These are phyloP conservation scores for Idaea aversata DNA, from an alignment of 2,888 invertebrate genomes.

Conservation along the genomic window DNA sequence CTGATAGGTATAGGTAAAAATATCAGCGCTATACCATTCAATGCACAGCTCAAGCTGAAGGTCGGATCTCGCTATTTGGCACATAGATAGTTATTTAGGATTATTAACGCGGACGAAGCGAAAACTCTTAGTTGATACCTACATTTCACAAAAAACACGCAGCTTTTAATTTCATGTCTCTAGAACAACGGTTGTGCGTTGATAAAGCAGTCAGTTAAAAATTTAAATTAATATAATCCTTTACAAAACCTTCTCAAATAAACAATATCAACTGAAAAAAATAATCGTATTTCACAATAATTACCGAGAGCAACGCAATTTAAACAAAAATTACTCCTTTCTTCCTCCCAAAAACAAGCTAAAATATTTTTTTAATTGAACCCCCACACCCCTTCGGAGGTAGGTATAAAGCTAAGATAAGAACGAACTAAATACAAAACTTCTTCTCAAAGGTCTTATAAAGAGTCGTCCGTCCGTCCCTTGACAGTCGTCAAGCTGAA, in stretches of 20 bases:
- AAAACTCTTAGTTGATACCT: too few species aligned
- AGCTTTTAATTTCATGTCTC: too few species aligned
- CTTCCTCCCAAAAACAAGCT: conserved; percentile 14
- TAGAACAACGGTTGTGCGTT: too few species aligned
- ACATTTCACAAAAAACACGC: too few species aligned
- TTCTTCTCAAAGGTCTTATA: conserved; percentile 61
- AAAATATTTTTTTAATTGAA: conserved; percentile 50
- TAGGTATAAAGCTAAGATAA: conserved; percentile 56
- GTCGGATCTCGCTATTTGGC: too few species aligned
- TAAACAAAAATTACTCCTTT: not conserved
- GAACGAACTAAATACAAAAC: conserved; percentile 57
- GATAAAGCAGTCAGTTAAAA: too few species aligned
- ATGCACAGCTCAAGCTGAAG: too few species aligned
- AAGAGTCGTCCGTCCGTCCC: conserved; percentile 52
- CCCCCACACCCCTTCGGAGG: conserved; percentile 39
- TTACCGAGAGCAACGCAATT: not conserved
- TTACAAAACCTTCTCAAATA: not conserved
- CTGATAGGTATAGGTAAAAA: too few species aligned
- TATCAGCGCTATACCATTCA: too few species aligned
- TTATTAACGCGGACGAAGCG: too few species aligned
- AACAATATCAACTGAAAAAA: not conserved
- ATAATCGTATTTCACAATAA: not conserved
- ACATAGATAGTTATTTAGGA: too few species aligned
- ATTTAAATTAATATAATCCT: too few species aligned
- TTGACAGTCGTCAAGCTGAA: conserved; percentile 55